These are phyloP conservation scores for Agraylea sexmaculata DNA, from an alignment of 1,140 invertebrate species.

Conservation along the genomic window DNA sequence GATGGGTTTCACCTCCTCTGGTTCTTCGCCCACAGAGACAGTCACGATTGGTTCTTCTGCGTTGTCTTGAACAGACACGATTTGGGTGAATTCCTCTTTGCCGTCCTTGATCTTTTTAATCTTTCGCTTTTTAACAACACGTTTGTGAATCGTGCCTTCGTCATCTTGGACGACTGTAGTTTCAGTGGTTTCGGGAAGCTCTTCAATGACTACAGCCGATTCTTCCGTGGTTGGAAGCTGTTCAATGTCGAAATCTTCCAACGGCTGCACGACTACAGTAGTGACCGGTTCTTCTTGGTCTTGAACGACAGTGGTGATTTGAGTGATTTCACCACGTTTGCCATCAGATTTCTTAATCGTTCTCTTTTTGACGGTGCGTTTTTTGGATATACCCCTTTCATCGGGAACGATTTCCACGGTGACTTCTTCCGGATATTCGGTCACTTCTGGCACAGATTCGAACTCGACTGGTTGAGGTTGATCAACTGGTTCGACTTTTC, in stretches of 20 bases:
- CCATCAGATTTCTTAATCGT: slow-evolving; percentile 25
- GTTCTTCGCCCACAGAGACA: slow-evolving; percentile 12
- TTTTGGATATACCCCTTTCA: slow-evolving; percentile 20
- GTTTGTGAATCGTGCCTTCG: slow-evolving; percentile 21
- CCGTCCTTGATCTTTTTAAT: slow-evolving; percentile 27
- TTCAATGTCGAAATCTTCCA: no score
- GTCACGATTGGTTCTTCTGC: slow-evolving; percentile 19
- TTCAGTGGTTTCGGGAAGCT: slow-evolving; percentile 19
- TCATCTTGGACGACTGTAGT: slow-evolving; percentile 14
- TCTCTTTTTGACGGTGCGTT: slow-evolving; percentile 23
- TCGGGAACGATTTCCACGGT: slow-evolving; percentile 24
- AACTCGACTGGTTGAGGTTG: no score
- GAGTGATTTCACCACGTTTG: slow-evolving; percentile 23
- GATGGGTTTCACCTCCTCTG: slow-evolving; percentile 14
- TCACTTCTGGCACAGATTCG: slow-evolving; percentile 18
- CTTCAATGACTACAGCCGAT: slow-evolving; percentile 18
- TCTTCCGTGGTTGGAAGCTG: no score
- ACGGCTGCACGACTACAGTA: slow-evolving; percentile 22
- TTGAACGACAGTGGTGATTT: slow-evolving; percentile 26
- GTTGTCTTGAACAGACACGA: slow-evolving; percentile 26
- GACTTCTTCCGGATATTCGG: slow-evolving; percentile 24
- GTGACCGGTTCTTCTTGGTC: slow-evolving; percentile 26
- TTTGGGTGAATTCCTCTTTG: slow-evolving; percentile 18
- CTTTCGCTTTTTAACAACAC: slow-evolving; percentile 25
- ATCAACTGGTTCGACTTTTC: slow-evolving; percentile 17